Base-by-base conservation (phyloP, 2,797 vertebrate genomes). In the Poeciliopsis turneri region DNA sequence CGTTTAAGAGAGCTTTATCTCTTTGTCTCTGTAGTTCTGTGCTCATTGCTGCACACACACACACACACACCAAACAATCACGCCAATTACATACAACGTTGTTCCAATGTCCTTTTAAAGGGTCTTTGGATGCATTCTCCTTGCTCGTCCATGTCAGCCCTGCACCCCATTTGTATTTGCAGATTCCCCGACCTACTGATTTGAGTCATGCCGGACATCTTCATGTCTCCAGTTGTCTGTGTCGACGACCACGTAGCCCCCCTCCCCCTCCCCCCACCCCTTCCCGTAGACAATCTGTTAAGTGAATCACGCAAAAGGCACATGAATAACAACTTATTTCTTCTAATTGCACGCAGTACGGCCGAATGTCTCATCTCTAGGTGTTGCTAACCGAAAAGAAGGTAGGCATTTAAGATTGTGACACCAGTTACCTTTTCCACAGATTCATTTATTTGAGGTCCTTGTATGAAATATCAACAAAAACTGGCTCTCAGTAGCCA, bases 351-450 rank as follows among this genome's bases (percentile, higher is more conserved):
- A 95, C 96, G 96, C 98, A 99, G 98, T 98, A 96, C 97, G 96
- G 97, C 97, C 97, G 97, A 99, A 98, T 96, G 97, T 97, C 94
- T 98, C 98, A 93, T 99, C 98, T 92, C 97, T 99, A 98, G 98
- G 98, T 97, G 97, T 98, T 96, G 97, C 98, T 98, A 99, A 98
- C 95, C 96, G 97, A 97, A 99, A 98, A 95, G 97, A 99, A 99
- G 97, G 98, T 99, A 99, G 97, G 98, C 97, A 94, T 92, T 85
- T 86, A 86, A 93, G 93, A 94, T 92, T 89, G 92, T 95, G 94
- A 86, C 95, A 96, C 94, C 94, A 93, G 91, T 91, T 88, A 77
- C 96, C 91, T 92, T 96, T 95, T 95, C 88, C 91, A 92, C 93
- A 92, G 91, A 94, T 90, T 89, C 85, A 88, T 89, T 85, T 82